phyloP scores from a whole-genome alignment of 2,113 vertebrate species.

The Mormyrus lacerda region DNA sequence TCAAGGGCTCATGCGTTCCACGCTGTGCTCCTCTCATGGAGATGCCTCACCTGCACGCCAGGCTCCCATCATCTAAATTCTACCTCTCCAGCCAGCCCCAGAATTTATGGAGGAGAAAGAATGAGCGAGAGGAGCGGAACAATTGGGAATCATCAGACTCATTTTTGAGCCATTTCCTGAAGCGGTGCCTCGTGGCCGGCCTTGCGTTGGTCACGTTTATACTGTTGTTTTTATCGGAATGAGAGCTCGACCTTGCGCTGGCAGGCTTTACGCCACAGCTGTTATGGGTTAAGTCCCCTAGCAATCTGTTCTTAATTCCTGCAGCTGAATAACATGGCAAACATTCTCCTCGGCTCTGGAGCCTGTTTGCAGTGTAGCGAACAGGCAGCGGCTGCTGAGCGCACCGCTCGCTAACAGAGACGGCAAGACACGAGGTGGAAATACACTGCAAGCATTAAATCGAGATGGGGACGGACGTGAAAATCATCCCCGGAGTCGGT shows the following conservation, averaged over 20 bases:
- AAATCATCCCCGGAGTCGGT: not conserved
- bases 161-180: not conserved
- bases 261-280: constrained; percentile 3
- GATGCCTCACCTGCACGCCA: constrained; percentile 42
- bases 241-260: not conserved
- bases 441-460: constrained; percentile 9
- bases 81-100: not conserved
- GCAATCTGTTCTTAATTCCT: constrained; percentile 25
- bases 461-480: not conserved
- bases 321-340: constrained; percentile 19
- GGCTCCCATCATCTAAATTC: constrained; percentile 24
- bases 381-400: not conserved
- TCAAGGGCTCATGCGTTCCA: constrained; percentile 27
- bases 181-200: not conserved
- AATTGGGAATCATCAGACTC: not conserved
- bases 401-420: constrained; percentile 31
- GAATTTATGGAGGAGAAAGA: not conserved
- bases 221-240: not conserved
- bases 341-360: constrained; percentile 8
- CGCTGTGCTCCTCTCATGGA: constrained; percentile 43
- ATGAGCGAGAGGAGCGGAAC: not conserved
- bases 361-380: constrained; percentile 13
- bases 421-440: constrained; percentile 29
- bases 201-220: not conserved
- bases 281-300: constrained; percentile 17